Evolutionary conservation across 2,797 vertebrate species (phyloP), one percentile per base, ranked within the genome.

Genomic region (Malacoctenus gilli): DNA sequence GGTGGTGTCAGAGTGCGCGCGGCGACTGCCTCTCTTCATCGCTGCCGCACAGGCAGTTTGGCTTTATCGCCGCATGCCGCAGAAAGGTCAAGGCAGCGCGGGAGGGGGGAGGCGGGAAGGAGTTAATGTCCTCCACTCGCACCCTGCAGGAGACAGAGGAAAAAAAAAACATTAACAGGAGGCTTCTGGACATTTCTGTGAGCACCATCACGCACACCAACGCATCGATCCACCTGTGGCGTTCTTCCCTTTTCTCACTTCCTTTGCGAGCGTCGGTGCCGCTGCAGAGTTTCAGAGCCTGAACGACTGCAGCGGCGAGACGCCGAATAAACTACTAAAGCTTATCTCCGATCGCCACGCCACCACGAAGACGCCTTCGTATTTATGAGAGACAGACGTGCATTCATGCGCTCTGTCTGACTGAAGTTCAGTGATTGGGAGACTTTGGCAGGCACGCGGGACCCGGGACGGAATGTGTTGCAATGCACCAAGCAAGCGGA

Each of bases 171-270:
- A 58, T 18, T 1, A 9, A 39, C 2, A 40, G 1, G 30, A 14
- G 36, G 15, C 11, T 4, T 30, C 3, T 13, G 11, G 8, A 32
- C 21, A 59, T 28, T 49, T 48, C 4, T 15, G 8, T 22, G 42
- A 4, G 14, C 37, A 39, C 30, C 10, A 8, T 1, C 7, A 25
- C 6, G 14, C 31, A 18, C 14, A 43, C 14, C 53, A 19, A 21
- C 1, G 20, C 13, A 56, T 46, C 2, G 9, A 14, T 57, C 62
- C 41, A 83, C 75, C 75, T 77, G 64, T 47, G 43, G 52, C 53
- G 4, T 68, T 51, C 58, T 85, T 85, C 80, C 32, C 32, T 59
- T 79, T 85, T 81, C 70, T 74, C 68, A 88, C 82, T 89, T 86
- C 86, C 85, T 73, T 61, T 14, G 21, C 39, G 59, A 60, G 65